These are phyloP conservation scores for Tetragonisca angustula DNA, from an alignment of 2,888 invertebrate genomes.

Conservation along the genomic window DNA sequence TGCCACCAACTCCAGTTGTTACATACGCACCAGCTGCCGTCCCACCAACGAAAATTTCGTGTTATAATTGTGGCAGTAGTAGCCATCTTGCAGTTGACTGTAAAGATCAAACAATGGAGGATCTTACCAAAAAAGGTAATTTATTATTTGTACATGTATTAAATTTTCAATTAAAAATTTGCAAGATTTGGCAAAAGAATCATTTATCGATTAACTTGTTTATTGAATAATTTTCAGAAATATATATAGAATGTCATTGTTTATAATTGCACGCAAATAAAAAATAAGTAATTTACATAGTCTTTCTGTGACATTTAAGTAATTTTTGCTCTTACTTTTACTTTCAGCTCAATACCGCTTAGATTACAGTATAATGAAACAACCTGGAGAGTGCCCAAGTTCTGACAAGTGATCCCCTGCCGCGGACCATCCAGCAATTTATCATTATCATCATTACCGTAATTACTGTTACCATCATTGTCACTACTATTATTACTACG, in stretches of 20 bases:
- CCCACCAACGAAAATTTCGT: conserved; percentile 89
- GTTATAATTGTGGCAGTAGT: conserved; percentile 96
- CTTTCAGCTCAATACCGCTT: conserved; percentile 84
- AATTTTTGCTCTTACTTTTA: conserved; percentile 9
- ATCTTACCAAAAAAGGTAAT: conserved; percentile 88
- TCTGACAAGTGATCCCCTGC: conserved; percentile 84
- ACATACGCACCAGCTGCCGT: conserved; percentile 85
- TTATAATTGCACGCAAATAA: background rate
- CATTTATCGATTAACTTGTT: background rate
- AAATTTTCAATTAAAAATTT: no score
- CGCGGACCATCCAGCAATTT: conserved; percentile 71
- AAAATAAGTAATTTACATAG: background rate
- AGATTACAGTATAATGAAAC: conserved; percentile 83
- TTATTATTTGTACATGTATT: background rate
- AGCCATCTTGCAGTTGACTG: conserved; percentile 94
- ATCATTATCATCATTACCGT: conserved; percentile 66
- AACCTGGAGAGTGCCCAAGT: conserved; percentile 83
- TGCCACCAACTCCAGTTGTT: conserved; percentile 80
- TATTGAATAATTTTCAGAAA: background rate
- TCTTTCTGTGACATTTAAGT: background rate
- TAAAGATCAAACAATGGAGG: conserved; percentile 96
- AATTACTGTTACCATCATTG: conserved; percentile 66
- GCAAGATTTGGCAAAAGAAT: no score
- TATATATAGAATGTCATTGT: background rate
- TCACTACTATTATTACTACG: conserved; percentile 67